A percentile compares a stretch with the other conserved stretches of the same genome.
Conservation (phyloP, 2,113 vertebrate genomes). For the Eleginops maclovinus region DNA sequence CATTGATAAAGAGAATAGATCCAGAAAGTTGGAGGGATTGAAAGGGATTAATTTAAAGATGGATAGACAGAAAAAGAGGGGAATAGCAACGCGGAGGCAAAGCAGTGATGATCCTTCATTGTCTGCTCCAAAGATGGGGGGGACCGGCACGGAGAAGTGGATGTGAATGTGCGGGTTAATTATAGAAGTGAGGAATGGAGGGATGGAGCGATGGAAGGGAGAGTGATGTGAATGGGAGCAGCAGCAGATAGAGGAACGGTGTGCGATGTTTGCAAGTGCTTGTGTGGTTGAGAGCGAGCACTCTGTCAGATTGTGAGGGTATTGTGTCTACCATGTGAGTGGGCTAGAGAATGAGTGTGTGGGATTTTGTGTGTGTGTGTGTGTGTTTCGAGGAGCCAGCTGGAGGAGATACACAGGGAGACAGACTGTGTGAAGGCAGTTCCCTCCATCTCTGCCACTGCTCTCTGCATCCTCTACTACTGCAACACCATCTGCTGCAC, state of each 20-base stretch:
- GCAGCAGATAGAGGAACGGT: slow-evolving; percentile 26
- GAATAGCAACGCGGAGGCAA: slow-evolving; percentile 26
- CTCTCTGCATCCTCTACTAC: slow-evolving; percentile 10
- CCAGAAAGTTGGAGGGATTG: slow-evolving; percentile 15
- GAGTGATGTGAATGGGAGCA: slow-evolving; percentile 44
- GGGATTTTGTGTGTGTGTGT: not conserved
- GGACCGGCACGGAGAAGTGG: slow-evolving; percentile 40
- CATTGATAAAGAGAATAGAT: slow-evolving; percentile 29
- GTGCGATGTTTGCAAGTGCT: not conserved
- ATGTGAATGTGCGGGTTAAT: slow-evolving; percentile 28
- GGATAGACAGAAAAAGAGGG: slow-evolving; percentile 7
- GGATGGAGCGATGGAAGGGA: slow-evolving; percentile 28
- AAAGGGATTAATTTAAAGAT: slow-evolving; percentile 28
- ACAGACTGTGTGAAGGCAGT: slow-evolving; percentile 52
- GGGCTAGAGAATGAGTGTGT: not conserved
- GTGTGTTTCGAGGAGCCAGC: slow-evolving; percentile 15
- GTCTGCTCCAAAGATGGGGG: slow-evolving; percentile 24
- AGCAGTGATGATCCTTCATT: slow-evolving; percentile 22
- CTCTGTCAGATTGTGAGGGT: slow-evolving; percentile 43
- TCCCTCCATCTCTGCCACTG: slow-evolving; percentile 27
- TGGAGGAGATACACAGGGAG: slow-evolving; percentile 38
- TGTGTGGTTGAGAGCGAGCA: slow-evolving; percentile 3
- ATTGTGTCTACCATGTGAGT: slow-evolving; percentile 31
- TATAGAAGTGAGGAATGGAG: slow-evolving; percentile 53
- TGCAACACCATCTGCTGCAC: slow-evolving; percentile 21